Evolutionary conservation across 2,113 vertebrate genomes (phyloP), one percentile per base, ranked within the genome.

Genomic region (Ictalurus furcatus): DNA sequence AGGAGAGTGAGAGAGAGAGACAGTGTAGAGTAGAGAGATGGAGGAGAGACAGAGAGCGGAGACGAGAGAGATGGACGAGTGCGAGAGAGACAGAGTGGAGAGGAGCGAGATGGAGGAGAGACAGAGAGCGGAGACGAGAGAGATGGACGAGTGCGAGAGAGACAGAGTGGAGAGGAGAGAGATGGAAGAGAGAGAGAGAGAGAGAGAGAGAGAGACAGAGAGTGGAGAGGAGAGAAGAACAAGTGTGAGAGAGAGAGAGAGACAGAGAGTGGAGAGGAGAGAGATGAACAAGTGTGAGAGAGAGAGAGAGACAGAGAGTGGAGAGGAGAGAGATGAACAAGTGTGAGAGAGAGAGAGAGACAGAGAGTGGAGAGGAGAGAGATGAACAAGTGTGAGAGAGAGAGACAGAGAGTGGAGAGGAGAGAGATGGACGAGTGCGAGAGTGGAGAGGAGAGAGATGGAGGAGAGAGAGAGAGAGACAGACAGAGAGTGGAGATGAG

Each of bases 71-170:
- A 40, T 40, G 40, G 40, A 40, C 2, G 40, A 40, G 40, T 3
- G 40, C 3, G 40, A 40, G 40, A 40, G 40, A 40, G 40, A 40
- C 40, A 40, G 40, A 40, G 40, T 3, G 40, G 56, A 65, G 65
- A 56, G 74, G 40, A 40, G 40, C 2, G 40, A 40, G 40, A 40
- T 40, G 40, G 40, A 40, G 40, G 40, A 40, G 40, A 40, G 40
- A 40, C 40, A 40, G 40, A 56, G 6, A 81, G 48, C 23, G 63
- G 52, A 86, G 6, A 34, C 19, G 16, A 59, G 40, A 59, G 79
- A 59, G 69, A 84, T 78, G 80, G 34, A 85, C 14, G 13, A 48
- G 12, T 17, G 13, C 12, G 23, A 52, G 89, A 89, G 87, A 37
- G 0, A 3, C 4, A 85, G 58, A 85, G 54, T 34, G 34, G 34